A percentile compares a stretch with the other conserved stretches of the same genome.
These are phyloP conservation scores for Cherax destructor DNA, from an alignment of 1,140 invertebrate species.

Conservation along the genomic window DNA sequence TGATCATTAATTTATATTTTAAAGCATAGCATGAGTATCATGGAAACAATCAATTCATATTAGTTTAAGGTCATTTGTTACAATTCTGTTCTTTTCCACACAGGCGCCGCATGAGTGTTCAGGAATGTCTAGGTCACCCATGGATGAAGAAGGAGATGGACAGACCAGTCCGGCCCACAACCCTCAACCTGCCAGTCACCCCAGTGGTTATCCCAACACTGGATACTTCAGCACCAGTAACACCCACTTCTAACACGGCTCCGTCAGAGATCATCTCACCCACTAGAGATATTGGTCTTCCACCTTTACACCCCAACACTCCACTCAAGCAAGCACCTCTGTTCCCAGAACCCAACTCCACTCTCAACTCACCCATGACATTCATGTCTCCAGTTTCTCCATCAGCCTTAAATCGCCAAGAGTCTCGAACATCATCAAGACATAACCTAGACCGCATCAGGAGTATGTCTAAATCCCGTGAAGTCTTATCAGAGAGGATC, in stretches of 20 bases:
- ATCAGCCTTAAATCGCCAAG: slow-evolving; percentile 28
- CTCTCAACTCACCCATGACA: slow-evolving; percentile 54
- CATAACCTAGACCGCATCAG: slow-evolving; percentile 68
- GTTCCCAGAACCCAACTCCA: slow-evolving; percentile 34
- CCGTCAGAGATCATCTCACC: slow-evolving; percentile 44
- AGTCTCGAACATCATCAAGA: slow-evolving; percentile 55
- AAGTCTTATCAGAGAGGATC: slow-evolving; percentile 79
- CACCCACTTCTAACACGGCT: not conserved
- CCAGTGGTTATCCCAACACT: not conserved
- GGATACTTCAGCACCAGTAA: not conserved
- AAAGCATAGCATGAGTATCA: no score
- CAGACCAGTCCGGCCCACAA: slow-evolving; percentile 18
- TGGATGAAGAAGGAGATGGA: slow-evolving; percentile 77
- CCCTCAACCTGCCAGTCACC: not conserved
- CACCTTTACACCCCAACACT: slow-evolving; percentile 52
- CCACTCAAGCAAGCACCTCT: slow-evolving; percentile 42
- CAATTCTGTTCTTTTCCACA: not conserved
- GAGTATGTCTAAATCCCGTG: slow-evolving; percentile 79
- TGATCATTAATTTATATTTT: no score
- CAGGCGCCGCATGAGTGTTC: slow-evolving; percentile 81
- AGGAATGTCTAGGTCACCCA: slow-evolving; percentile 81
- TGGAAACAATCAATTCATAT: no score
- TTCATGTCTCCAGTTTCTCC: slow-evolving; percentile 30
- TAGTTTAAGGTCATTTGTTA: no score
- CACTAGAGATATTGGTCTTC: slow-evolving; percentile 42